phyloP scores from a whole-genome alignment of 2,888 invertebrate genomes.

The Limnephilus rhombicus region DNA sequence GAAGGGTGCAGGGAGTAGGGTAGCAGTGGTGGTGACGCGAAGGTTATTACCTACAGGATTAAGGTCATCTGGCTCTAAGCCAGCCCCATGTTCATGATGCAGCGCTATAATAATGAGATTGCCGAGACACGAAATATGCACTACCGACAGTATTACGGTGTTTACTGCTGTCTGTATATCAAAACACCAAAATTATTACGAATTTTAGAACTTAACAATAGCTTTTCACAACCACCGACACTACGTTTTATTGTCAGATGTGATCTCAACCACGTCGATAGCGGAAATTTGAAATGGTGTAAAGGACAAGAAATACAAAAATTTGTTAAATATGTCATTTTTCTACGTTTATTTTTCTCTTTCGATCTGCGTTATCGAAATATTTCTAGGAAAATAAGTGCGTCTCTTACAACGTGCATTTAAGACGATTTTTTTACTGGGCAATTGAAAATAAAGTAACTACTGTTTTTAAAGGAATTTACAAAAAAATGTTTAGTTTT shows the following conservation, averaged over 20 bases:
- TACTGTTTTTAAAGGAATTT: too few species aligned
- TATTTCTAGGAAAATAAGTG: too few species aligned
- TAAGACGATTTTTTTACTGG: too few species aligned
- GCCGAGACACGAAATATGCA: slow-evolving; percentile 18
- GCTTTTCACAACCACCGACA: background rate
- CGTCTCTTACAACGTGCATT: too few species aligned
- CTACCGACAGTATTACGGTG: background rate
- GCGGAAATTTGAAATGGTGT: too few species aligned
- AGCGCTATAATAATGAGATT: slow-evolving; percentile 39
- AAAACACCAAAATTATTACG: background rate
- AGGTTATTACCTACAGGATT: slow-evolving; percentile 58
- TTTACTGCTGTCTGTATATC: background rate
- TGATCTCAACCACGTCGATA: background rate
- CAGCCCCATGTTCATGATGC: slow-evolving; percentile 55
- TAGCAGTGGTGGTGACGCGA: slow-evolving; percentile 49
- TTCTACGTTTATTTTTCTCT: too few species aligned
- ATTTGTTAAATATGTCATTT: too few species aligned
- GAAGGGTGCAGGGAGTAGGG: background rate
- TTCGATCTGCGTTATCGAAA: too few species aligned
- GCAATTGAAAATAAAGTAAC: too few species aligned
- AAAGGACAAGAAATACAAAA: too few species aligned
- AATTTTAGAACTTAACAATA: background rate
- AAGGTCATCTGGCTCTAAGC: slow-evolving; percentile 61
- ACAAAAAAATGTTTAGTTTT: too few species aligned
- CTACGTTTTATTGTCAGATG: background rate